Base-by-base conservation (phyloP, 2,888 invertebrate genomes). In the Frankliniella intonsa region DNA sequence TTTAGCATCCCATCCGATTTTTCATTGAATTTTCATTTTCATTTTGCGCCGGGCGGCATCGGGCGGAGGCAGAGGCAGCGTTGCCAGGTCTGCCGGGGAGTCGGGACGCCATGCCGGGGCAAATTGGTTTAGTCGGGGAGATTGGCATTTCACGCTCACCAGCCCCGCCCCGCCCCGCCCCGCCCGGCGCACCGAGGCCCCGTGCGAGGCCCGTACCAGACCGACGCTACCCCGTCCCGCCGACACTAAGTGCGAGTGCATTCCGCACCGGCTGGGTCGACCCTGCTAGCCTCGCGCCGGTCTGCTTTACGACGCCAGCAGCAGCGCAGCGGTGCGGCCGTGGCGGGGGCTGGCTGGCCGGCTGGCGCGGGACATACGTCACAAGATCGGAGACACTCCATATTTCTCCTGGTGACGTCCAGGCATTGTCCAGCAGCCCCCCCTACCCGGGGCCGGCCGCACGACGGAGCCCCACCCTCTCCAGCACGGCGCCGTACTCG, bases 1-100 rank as follows among this genome's bases (percentile, higher is more conserved):
- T 76, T 76, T 76, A 76, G 69, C 69, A 76, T 76, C 69, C 69
- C 22, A 76, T 76, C 69, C 69, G 69, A 76, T 76, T 76, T 76
- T 76, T 76, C 69, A 76, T 76, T 76, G 69, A 76, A 76, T 76
- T 76, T 76, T 76, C 69, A 22, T 22, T 69, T 22, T 69, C 22
- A 22, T 76, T 76, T 9, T 5, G 69, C 62, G 62, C 62, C 62
- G 62, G 9, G 22, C 69, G 69, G 10, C 69, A 22, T 12, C 22
- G 12, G 69, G 12, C 25, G 10, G 69, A 3, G 69, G 25, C 14
- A 25, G 12, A 25, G 22, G 22, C 25, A 25, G 25, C 69, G 69
- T 76, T 76, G 69, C 69, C 69, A 76, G 25, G 69, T 76, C 69
- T 76, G 25, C 22, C 69, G 25, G 22, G 38, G 69, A 22, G 25